Evolutionary conservation across 1,140 invertebrate genomes (phyloP), one percentile per base, ranked within the genome.

Genomic region (Platyscapa corneri): DNA sequence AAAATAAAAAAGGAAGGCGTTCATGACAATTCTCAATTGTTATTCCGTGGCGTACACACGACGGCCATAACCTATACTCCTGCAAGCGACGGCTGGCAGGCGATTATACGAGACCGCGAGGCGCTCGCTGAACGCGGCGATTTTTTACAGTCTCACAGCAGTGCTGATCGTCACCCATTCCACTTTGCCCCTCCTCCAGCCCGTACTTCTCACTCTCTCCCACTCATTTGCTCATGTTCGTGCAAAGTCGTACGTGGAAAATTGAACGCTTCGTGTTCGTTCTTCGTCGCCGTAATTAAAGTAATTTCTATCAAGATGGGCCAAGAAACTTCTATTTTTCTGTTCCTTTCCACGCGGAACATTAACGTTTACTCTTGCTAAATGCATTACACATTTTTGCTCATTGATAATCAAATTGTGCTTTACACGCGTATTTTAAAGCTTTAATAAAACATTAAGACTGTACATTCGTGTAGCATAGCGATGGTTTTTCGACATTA

Each of bases 51-150:
- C 34, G 77, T 32, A 32, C 60, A 49, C 74, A 75, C 82, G 56
- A 77, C 56, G 82, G 72, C 82, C 56, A 82, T 67, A 72, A 46
- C 39, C 60, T n/a, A n/a, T n/a, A n/a, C n/a, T n/a, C n/a, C n/a
- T n/a, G 23, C 67, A 34, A 60, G 53, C 70, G 74, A 83, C 56
- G 72, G 72, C 56, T 76, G 74, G 72, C 56, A 65, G 53, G 53
- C 82, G 82, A 77, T 83, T 83, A 83, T 83, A 46, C 70, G 81
- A 82, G 70, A 82, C 81, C 81, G 81, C 81, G 70, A 82, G 72
- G 74, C 74, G 60, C 82, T 34, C 78, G 76, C 46, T 64, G 27
- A 42, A 76, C 49, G 46, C 64, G 74, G 42, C 39, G 39, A 83
- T 77, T 83, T 83, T 83, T 83, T 60, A 34, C 80, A 37, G 30